Base-by-base conservation (phyloP, 2,113 vertebrate species). In the Rutilus rutilus region DNA sequence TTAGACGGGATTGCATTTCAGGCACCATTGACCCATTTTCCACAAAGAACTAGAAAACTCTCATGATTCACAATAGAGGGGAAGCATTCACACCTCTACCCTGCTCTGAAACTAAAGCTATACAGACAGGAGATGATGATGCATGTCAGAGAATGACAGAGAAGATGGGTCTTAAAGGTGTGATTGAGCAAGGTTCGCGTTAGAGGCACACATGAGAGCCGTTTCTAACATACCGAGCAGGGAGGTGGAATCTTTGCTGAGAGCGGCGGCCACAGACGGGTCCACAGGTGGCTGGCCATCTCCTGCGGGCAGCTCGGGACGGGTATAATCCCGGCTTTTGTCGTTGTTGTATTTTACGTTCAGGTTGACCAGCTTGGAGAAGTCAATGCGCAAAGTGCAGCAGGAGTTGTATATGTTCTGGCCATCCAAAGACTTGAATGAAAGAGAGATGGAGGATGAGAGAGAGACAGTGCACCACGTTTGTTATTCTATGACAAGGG, bases 331-430 rank as follows among this genome's bases (percentile, higher is more conserved):
- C 81, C 98, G 96, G 92, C 98, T 99, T 94, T 99, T 99, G 91
- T 99, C 98, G 0, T 99, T 99, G 95, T 99, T 99, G 95, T 99
- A 99, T 91, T 99, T 99, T 75, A 99, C 98, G 82, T 99, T 99
- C 91, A 99, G 96, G 93, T 97, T 99, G 93, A 99, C 97, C 94
- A 99, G 93, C 94, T 99, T 99, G 91, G 98, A 99, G 96, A 99
- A 99, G 95, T 99, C 98, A 92, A 99, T 99, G 89, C 98, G 96
- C 86, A 99, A 94, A 10, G 98, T 99, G 92, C 98, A 99, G 93
- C 98, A 99, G 77, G 97, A 97, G 92, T 99, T 99, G 91, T 99
- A 99, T 92, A 99, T 99, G 94, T 99, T 99, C 92, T 99, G 98
- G 91, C 98, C 98, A 90, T 99, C 98, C 92, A 99, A 92, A 78